phyloP scores from a whole-genome alignment of 2,888 invertebrate species.

The Oxytorus armatus region DNA sequence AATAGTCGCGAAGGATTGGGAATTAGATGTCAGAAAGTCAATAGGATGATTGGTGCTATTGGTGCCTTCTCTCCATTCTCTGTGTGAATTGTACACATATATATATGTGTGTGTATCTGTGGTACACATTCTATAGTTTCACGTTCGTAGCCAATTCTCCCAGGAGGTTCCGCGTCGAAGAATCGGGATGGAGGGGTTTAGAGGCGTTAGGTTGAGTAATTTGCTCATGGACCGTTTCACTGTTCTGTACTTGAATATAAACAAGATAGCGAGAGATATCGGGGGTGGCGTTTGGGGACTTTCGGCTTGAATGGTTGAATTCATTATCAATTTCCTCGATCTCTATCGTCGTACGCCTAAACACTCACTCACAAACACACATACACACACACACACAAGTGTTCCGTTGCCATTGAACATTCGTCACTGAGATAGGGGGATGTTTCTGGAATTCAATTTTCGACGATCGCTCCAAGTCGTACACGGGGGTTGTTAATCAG shows the following conservation, averaged over 20 bases:
- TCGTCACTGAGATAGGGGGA: background rate
- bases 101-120: background rate
- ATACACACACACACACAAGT: too few relatives aligned
- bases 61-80: slow-evolving; percentile 7
- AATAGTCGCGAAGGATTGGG: slow-evolving; percentile 32
- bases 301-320: slow-evolving; percentile 57
- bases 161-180: background rate
- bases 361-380: too few relatives aligned
- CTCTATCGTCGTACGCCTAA: slow-evolving; percentile 30
- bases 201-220: slow-evolving; percentile 54
- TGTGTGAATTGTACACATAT: slow-evolving; percentile 1
- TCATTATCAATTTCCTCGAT: slow-evolving; percentile 58
- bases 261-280: background rate
- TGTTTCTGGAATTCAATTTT: slow-evolving; percentile 50
- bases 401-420: slow-evolving; percentile 36
- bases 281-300: slow-evolving; percentile 6
- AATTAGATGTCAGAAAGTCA: slow-evolving; percentile 61
- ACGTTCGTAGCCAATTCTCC: slow-evolving; percentile 44
- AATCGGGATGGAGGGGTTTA: background rate
- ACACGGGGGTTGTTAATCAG: slow-evolving; percentile 41
- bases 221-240: slow-evolving; percentile 37
- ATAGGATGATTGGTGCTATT: slow-evolving; percentile 47
- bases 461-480: slow-evolving; percentile 33
- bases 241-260: background rate
- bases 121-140: slow-evolving; percentile 20